phyloP scores from a whole-genome alignment of 64 coral and sea anemone species.

The Anthopleura sola region DNA sequence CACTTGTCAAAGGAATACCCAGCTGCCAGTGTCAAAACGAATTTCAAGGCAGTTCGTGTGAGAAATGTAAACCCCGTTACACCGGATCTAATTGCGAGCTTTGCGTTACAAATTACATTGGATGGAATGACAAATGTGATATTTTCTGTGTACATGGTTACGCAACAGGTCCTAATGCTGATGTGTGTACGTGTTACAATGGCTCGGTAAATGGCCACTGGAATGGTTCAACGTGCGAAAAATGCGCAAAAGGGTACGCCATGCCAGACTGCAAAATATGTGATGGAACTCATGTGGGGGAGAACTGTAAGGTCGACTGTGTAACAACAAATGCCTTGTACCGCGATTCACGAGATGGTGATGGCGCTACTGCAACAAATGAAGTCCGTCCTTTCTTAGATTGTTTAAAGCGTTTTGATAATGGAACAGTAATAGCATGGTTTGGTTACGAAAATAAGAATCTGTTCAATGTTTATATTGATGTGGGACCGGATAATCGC shows the following conservation, averaged over 20 bases:
- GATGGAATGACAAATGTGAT: slow-evolving; percentile 64
- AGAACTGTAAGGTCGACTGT: slow-evolving; percentile 70
- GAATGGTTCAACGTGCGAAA: slow-evolving; percentile 83
- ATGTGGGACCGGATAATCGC: slow-evolving; percentile 56
- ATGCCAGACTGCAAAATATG: slow-evolving; percentile 65
- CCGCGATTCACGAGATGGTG: slow-evolving; percentile 62
- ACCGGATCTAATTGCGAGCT: slow-evolving; percentile 76
- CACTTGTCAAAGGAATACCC: slow-evolving; percentile 42
- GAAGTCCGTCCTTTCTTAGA: slow-evolving; percentile 65
- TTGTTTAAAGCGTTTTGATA: slow-evolving; percentile 48
- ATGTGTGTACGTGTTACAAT: slow-evolving; percentile 60
- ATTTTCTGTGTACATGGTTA: slow-evolving; percentile 76
- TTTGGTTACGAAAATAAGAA: slow-evolving; percentile 89
- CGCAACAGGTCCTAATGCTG: slow-evolving; percentile 68
- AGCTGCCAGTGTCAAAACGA: slow-evolving; percentile 67
- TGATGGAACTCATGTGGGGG: slow-evolving; percentile 70
- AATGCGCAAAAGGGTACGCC: slow-evolving; percentile 67
- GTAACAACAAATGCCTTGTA: slow-evolving; percentile 63
- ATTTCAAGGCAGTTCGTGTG: slow-evolving; percentile 77
- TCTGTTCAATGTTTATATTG: slow-evolving; percentile 69
- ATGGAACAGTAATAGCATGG: slow-evolving; percentile 63
- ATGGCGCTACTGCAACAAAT: slow-evolving; percentile 36
- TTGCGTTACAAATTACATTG: slow-evolving; percentile 70
- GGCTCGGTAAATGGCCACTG: slow-evolving; percentile 52
- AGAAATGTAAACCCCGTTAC: slow-evolving; percentile 69